Evolutionary conservation across 1,140 invertebrate genomes (phyloP).

Genomic region (Glossosoma conforme): DNA sequence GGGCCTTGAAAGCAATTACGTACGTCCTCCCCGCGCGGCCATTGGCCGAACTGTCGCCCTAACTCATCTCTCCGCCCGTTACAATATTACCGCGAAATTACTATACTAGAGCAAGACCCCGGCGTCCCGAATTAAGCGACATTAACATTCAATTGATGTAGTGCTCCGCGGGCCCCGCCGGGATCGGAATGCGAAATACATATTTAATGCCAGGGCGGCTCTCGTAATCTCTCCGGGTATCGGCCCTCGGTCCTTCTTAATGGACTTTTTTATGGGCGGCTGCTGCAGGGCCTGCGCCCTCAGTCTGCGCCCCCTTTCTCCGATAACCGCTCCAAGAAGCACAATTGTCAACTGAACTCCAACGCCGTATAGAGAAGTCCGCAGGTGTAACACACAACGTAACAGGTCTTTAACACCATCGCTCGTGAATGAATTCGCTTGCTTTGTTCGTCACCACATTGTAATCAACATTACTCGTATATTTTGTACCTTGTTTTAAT

Average conservation of each 20-base stretch:
- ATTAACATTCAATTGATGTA: constrained; percentile 30
- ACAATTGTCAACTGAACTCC: not conserved
- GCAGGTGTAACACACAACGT: too few species aligned
- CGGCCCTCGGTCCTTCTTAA: constrained; percentile 5
- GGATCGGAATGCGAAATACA: constrained; percentile 17
- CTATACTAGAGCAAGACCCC: constrained; percentile 19
- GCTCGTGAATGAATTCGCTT: too few species aligned
- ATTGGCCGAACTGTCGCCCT: constrained; percentile 15
- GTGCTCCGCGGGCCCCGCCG: not conserved
- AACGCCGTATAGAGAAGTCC: too few species aligned
- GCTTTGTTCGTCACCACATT: too few species aligned
- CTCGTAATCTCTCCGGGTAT: constrained; percentile 6
- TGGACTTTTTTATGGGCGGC: constrained; percentile 17
- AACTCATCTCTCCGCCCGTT: constrained; percentile 17
- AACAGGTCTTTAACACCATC: too few species aligned
- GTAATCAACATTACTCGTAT: too few species aligned
- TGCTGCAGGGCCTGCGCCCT: not conserved
- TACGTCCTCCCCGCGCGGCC: constrained; percentile 12
- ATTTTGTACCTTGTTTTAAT: too few species aligned
- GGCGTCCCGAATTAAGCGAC: constrained; percentile 25
- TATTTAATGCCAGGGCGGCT: constrained; percentile 14
- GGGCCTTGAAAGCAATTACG: constrained; percentile 20
- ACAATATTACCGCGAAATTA: constrained; percentile 27
- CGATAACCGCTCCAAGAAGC: constrained; percentile 1
- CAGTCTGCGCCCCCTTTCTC: constrained; percentile 1